Percentiles rank a stretch among this genome's conserved stretches.
Conservation (phyloP, 1,140 invertebrate genomes). For the Drosophila pectinifera region DNA sequence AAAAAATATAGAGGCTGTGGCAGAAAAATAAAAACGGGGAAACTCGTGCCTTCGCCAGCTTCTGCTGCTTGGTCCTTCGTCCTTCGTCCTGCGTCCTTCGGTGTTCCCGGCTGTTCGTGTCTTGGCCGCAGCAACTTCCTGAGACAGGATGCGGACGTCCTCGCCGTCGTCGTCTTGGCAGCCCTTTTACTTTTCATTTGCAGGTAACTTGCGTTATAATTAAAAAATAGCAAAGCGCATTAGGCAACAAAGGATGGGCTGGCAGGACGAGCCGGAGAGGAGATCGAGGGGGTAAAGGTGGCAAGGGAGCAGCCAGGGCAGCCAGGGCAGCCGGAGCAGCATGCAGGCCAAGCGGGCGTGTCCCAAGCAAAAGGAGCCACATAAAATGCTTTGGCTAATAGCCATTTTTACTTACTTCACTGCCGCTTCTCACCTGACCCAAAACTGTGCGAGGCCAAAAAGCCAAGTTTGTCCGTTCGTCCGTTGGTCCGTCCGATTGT, state of each 20-base stretch:
- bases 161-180: constrained; percentile 65
- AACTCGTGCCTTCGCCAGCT: constrained; percentile 19
- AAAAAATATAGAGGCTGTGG: constrained; percentile 28
- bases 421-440: constrained; percentile 54
- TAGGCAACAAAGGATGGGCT: constrained; percentile 74
- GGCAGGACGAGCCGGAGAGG: constrained; percentile 8
- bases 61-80: constrained; percentile 7
- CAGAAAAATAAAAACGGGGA: constrained; percentile 23
- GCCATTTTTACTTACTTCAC: constrained; percentile 82
- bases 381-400: constrained; percentile 82
- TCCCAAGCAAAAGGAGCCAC: constrained; percentile 71
- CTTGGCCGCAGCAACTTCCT: constrained; percentile 70
- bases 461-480: constrained; percentile 66
- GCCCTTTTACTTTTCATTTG: constrained; percentile 82
- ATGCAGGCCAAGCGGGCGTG: constrained; percentile 45
- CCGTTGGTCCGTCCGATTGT: constrained; percentile 7
- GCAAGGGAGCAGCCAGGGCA: neutral
- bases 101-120: constrained; percentile 67
- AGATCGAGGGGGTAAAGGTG: constrained; percentile 1
- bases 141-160: constrained; percentile 56
- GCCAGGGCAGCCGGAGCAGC: constrained; percentile 1
- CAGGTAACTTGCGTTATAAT: constrained; percentile 82
- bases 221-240: constrained; percentile 83
- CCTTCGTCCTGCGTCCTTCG: neutral
- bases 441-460: constrained; percentile 68